A percentile compares a stretch with the other conserved stretches of the same genome.
These are phyloP conservation scores for Cyclura pinguis DNA, from an alignment of 2,797 vertebrate genomes.

Conservation along the genomic window DNA sequence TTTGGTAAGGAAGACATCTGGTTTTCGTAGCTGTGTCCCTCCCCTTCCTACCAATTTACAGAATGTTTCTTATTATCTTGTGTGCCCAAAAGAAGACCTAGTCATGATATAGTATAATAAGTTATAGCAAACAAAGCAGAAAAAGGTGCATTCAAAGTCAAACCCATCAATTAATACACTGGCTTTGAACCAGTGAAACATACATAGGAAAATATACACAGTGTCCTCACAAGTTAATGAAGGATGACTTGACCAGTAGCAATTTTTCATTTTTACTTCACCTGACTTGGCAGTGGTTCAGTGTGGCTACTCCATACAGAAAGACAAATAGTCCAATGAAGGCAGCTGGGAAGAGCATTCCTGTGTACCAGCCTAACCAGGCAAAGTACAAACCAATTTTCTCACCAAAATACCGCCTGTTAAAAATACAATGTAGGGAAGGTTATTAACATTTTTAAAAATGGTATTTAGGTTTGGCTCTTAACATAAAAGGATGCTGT, in stretches of 20 bases:
- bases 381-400: constrained; percentile 95
- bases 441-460: constrained; percentile 47
- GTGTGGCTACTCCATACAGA: constrained; percentile 90
- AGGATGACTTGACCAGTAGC: not conserved
- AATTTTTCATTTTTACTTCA: constrained; percentile 68
- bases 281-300: constrained; percentile 97
- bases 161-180: not conserved
- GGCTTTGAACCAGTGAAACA: not conserved
- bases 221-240: constrained; percentile 4
- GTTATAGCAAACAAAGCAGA: not conserved
- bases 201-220: constrained; percentile 15
- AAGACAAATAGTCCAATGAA: constrained; percentile 93
- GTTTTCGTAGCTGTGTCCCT: not conserved
- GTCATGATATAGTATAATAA: not conserved
- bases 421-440: constrained; percentile 66
- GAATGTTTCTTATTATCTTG: constrained; percentile 3
- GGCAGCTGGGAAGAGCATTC: constrained; percentile 94
- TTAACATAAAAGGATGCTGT: not conserved
- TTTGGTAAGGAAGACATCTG: too few species aligned
- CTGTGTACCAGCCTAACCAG: constrained; percentile 95
- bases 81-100: not conserved
- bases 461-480: constrained; percentile 1
- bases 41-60: not conserved
- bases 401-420: constrained; percentile 93
- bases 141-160: not conserved